Percentiles rank a stretch among this genome's conserved stretches.
These are phyloP conservation scores for Sphaerophoria taeniata DNA, from an alignment of 2,888 invertebrate genomes.

Conservation along the genomic window DNA sequence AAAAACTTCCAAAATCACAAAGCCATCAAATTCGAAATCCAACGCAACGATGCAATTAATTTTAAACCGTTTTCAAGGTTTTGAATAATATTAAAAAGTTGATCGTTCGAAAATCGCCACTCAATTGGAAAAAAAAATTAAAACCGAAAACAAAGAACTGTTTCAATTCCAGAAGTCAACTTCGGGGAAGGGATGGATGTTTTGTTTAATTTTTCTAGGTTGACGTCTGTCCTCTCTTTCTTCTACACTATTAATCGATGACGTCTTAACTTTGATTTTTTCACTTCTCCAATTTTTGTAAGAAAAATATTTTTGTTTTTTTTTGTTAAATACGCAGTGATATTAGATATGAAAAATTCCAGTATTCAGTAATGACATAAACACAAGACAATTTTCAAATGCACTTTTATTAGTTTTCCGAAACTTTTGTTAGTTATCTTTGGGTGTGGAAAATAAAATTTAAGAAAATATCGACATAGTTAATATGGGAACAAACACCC, in stretches of 20 bases:
- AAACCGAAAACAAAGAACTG: constrained; percentile 60
- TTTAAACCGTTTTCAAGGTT: neutral
- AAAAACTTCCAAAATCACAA: constrained; percentile 21
- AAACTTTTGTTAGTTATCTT: neutral
- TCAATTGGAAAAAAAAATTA: constrained; percentile 15
- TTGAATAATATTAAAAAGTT: neutral
- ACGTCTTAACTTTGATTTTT: constrained; percentile 57
- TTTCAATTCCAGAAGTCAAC: constrained; percentile 13
- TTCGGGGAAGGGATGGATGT: constrained; percentile 4
- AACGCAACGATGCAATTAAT: neutral
- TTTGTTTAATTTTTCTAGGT: constrained; percentile 6
- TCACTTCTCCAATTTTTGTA: constrained; percentile 35
- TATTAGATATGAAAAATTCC: constrained; percentile 24
- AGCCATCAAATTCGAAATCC: neutral
- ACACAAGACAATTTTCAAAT: constrained; percentile 9
- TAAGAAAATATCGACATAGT: constrained; percentile 10
- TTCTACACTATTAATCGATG: constrained; percentile 54
- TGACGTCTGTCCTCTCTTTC: constrained; percentile 52
- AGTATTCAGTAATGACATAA: constrained; percentile 12
- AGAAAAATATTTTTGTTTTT: constrained; percentile 32
- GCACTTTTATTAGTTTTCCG: constrained; percentile 15
- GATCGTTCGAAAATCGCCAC: constrained; percentile 16
- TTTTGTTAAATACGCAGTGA: constrained; percentile 34
- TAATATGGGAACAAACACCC: neutral
- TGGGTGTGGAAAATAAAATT: constrained; percentile 15